Evolutionary conservation across 2,797 vertebrate genomes (phyloP).

Genomic region (Serranus cabrilla): DNA sequence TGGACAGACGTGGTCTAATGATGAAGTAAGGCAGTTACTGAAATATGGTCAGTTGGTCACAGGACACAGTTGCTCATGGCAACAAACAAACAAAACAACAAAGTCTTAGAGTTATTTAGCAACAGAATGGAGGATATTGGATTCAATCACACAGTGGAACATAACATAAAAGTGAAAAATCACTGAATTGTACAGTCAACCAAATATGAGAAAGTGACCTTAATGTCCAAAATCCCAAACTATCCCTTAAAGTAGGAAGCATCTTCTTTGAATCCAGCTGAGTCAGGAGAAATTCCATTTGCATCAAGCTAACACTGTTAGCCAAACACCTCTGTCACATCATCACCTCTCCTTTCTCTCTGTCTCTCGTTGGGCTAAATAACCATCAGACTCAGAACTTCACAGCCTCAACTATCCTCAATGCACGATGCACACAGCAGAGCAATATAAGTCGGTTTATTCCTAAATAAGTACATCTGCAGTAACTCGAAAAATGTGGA

Average conservation of each 20-base stretch:
- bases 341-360: neutral
- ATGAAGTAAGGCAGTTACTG: no score
- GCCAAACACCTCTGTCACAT: slow-evolving; percentile 16
- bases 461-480: slow-evolving; percentile 33
- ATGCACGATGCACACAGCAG: neutral
- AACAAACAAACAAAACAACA: no score
- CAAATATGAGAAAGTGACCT: no score
- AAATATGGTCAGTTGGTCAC: no score
- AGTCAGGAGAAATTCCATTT: slow-evolving; percentile 11
- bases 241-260: neutral
- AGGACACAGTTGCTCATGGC: no score
- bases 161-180: no score
- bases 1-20: no score
- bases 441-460: neutral
- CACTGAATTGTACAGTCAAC: no score
- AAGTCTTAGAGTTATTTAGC: no score
- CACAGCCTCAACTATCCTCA: neutral
- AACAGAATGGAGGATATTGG: no score
- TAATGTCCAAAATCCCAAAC: no score
- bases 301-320: slow-evolving; percentile 11
- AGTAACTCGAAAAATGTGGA: slow-evolving; percentile 30
- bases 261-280: slow-evolving; percentile 15
- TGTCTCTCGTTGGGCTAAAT: neutral
- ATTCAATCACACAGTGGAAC: no score
- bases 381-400: neutral